Percentiles rank a stretch among this genome's conserved stretches.
phyloP scores from a whole-genome alignment of 1,140 invertebrate genomes.

The Platorchestia sp. region DNA sequence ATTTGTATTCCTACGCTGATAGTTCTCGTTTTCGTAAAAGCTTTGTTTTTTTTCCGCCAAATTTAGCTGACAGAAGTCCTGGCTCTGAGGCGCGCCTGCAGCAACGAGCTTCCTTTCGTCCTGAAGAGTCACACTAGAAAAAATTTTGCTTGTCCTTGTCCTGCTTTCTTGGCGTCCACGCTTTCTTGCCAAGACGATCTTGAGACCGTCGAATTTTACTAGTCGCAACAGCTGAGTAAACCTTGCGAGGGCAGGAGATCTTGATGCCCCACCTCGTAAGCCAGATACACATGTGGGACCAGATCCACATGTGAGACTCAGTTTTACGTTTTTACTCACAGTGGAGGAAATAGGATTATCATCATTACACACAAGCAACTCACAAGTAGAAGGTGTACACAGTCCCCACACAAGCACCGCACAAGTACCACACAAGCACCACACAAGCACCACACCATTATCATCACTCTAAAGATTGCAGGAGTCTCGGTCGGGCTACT shows the following conservation, averaged over 20 bases:
- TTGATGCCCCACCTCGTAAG: background rate
- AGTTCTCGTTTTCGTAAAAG: background rate
- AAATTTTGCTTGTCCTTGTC: background rate
- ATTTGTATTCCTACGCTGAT: background rate
- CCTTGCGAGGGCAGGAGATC: background rate
- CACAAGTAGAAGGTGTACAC: too few species aligned
- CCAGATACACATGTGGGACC: background rate
- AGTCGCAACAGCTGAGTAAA: background rate
- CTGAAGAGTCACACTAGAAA: background rate
- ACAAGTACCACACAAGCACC: too few species aligned
- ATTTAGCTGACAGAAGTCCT: background rate
- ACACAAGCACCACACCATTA: too few species aligned
- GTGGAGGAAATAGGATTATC: background rate
- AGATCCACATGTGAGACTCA: background rate
- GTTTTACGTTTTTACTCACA: background rate
- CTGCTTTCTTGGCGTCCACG: background rate
- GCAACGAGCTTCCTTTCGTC: background rate
- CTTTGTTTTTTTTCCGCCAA: background rate
- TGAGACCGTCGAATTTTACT: too few species aligned
- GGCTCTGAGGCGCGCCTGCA: background rate
- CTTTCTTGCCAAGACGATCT: background rate
- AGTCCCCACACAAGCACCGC: too few species aligned
- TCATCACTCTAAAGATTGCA: background rate
- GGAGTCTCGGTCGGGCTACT: background rate
- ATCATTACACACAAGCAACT: too few species aligned